Conservation (phyloP, 2,888 invertebrate genomes). For the Molanna angustata region DNA sequence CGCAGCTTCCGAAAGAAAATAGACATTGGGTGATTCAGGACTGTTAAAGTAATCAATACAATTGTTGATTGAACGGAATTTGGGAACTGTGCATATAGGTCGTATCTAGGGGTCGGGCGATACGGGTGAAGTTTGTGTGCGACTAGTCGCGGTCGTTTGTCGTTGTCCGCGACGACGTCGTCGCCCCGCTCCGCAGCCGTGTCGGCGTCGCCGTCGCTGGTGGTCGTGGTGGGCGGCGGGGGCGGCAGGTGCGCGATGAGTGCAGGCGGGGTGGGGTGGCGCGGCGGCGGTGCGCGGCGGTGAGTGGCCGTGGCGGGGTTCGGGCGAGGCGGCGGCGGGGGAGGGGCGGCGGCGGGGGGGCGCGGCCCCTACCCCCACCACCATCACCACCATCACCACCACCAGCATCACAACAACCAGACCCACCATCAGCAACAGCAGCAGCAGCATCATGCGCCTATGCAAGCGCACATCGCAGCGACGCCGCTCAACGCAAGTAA, state of each 20-base stretch:
- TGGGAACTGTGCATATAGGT: not conserved
- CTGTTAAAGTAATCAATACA: too few species aligned
- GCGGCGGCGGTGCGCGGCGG: constrained; percentile 20
- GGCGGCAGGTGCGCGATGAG: constrained; percentile 11
- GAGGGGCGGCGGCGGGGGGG: constrained; percentile 42
- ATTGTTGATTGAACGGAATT: not conserved
- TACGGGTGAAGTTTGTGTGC: not conserved
- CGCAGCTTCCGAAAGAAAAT: too few species aligned
- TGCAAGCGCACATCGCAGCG: constrained; percentile 50
- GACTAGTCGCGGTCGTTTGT: not conserved
- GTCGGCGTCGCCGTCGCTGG: constrained; percentile 12
- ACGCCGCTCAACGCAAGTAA: constrained; percentile 53
- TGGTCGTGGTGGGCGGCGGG: constrained; percentile 14
- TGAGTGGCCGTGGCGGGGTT: constrained; percentile 28
- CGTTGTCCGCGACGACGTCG: not conserved
- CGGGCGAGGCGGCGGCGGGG: constrained; percentile 29
- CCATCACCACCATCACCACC: constrained; percentile 34
- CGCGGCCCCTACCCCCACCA: constrained; percentile 39
- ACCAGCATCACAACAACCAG: too few species aligned
- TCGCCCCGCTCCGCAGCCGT: constrained; percentile 6
- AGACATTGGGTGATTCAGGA: too few species aligned
- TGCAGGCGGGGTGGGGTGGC: constrained; percentile 16
- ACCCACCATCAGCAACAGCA: constrained; percentile 29
- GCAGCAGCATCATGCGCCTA: constrained; percentile 38
- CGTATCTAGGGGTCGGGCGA: not conserved